Evolutionary conservation across 2,113 vertebrate genomes (phyloP).

Genomic region (Hydrochoerus hydrochaeris): DNA sequence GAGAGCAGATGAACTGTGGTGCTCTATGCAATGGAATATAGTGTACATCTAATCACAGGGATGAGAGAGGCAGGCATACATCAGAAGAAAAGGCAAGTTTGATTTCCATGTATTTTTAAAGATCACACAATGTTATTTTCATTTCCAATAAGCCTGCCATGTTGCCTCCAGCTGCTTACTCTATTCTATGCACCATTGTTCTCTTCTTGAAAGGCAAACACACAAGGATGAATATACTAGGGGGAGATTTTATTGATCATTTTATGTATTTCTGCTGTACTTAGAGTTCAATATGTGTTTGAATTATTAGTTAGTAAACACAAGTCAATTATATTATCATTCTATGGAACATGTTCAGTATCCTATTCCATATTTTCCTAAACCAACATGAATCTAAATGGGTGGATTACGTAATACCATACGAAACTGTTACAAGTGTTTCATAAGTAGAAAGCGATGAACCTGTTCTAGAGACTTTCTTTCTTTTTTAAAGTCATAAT

Average conservation of each 20-base stretch:
- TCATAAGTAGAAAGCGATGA: background rate
- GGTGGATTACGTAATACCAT: background rate
- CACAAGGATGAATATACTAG: background rate
- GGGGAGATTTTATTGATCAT: background rate
- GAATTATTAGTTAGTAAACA: slow-evolving; percentile 13
- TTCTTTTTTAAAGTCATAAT: background rate
- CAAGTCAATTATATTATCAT: background rate
- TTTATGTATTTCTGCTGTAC: background rate
- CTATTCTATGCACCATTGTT: background rate
- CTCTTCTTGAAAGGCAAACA: background rate
- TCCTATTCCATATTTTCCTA: background rate
- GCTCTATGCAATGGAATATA: background rate
- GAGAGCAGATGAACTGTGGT: background rate
- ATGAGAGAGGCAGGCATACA: background rate
- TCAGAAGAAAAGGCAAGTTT: background rate
- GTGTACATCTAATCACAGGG: background rate
- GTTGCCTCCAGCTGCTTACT: background rate
- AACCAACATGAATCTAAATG: background rate
- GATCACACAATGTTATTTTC: background rate
- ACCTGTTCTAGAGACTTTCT: background rate
- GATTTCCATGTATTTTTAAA: background rate
- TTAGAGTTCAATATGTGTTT: background rate
- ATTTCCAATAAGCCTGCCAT: background rate
- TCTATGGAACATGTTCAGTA: background rate
- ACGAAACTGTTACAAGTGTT: background rate